These are phyloP conservation scores for Leptopilina myrica DNA, from an alignment of 2,888 invertebrate genomes.

Conservation along the genomic window DNA sequence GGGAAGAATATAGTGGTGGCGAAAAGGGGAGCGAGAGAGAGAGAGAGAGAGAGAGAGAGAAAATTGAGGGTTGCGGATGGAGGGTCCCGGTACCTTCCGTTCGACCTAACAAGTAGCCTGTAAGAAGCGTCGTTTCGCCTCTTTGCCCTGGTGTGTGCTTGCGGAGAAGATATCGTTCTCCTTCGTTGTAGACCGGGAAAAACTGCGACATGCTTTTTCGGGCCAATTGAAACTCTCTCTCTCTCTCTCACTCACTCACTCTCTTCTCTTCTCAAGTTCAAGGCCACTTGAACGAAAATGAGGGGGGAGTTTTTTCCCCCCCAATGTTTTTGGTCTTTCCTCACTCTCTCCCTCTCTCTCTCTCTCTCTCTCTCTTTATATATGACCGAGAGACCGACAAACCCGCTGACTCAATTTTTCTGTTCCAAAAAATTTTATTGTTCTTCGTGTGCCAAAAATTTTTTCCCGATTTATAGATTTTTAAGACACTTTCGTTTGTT, in stretches of 20 bases:
- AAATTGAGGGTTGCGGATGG: conserved; percentile 58
- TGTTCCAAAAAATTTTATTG: conserved; percentile 44
- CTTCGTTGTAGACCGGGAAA: conserved; percentile 64
- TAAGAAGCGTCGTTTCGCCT: conserved; percentile 73
- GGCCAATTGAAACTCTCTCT: conserved; percentile 64
- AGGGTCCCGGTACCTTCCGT: conserved; percentile 67
- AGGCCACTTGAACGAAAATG: conserved; percentile 66
- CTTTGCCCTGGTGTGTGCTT: too few species aligned
- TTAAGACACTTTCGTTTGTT: too few species aligned
- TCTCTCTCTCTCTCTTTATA: too few species aligned
- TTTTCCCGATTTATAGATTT: too few species aligned
- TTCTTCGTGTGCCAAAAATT: conserved; percentile 4
- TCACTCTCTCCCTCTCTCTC: too few species aligned
- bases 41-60: conserved; percentile 50
- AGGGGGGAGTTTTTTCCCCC: conserved; percentile 62
- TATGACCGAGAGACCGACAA: conserved; percentile 67
- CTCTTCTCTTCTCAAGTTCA: conserved; percentile 70
- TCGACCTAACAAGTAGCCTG: conserved; percentile 75
- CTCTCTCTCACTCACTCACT: too few species aligned
- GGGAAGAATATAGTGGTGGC: too few species aligned
- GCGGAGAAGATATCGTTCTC: conserved; percentile 48
- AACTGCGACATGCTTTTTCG: conserved; percentile 75
- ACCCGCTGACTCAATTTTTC: conserved; percentile 59
- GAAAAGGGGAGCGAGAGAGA: too few species aligned
- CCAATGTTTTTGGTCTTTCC: too few species aligned